Base-by-base conservation (phyloP, 2,888 invertebrate genomes). In the Lomographa bimaculata region DNA sequence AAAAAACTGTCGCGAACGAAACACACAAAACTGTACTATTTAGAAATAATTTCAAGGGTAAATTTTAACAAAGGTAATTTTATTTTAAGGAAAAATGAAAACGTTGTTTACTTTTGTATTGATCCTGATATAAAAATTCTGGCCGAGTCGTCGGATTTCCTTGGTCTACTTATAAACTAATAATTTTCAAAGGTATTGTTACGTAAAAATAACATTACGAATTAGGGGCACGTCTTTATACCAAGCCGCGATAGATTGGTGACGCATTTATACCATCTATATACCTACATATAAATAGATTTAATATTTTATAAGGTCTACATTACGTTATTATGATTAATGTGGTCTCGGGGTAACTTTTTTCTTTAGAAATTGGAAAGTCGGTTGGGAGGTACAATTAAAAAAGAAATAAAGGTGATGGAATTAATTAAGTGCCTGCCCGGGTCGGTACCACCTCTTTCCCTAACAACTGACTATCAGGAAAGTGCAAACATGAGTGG, bases 201-300 rank as follows among this genome's bases (percentile, higher is more conserved):
- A 42, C 25, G 24, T 20, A 29, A 50, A 54, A 54, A n/a, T n/a
- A n/a, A 47, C 50, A 50, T 54, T 56, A 53, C 27, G 40, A 46
- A 62, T 60, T 60, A 55, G 48, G 36, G 51, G 48, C 62, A 63
- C 60, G 63, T 62, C 47, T 57, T 52, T 58, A 53, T 49, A 56
- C 48, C 50, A 39, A 36, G 41, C 37, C 38, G 29, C 51, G 53
- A 47, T 43, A 46, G 51, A 38, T 54, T 47, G 48, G 47, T 54
- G 46, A 54, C 46, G 42, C 45, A 47, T 51, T 49, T 61, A 57
- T 56, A 47, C 49, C 50, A 54, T 46, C 40, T 42, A 37, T 44
- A 48, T 53, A 54, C 50, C 43, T 30, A 35, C 32, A 14, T 11
- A 34, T 36, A 33, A 42, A 41, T 21, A 42, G 34, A 51, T 44